phyloP scores from a whole-genome alignment of 2,888 invertebrate genomes.

The Harpagoxenus sublaevis region DNA sequence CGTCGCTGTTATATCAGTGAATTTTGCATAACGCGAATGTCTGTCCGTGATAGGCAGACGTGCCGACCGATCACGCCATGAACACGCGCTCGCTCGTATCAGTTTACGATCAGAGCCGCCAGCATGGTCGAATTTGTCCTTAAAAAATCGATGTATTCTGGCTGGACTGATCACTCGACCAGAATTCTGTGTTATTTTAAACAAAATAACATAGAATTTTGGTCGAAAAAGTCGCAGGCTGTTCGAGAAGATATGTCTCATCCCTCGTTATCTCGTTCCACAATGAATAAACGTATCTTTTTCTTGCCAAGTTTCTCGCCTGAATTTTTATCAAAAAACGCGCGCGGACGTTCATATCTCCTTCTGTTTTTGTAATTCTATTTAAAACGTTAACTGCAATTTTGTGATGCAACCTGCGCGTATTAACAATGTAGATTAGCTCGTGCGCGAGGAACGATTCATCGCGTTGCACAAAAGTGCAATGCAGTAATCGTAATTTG shows the following conservation, averaged over 20 bases:
- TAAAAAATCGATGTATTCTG: background rate
- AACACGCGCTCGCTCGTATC: constrained; percentile 10
- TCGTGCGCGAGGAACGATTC: constrained; percentile 38
- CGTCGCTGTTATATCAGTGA: constrained; percentile 26
- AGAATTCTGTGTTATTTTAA: background rate
- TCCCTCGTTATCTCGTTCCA: background rate
- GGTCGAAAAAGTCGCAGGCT: background rate
- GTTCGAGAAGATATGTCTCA: background rate
- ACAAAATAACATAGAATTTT: background rate
- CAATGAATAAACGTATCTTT: background rate
- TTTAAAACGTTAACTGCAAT: constrained; percentile 44
- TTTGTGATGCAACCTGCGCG: constrained; percentile 19
- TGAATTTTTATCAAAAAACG: background rate
- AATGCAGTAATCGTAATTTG: constrained; percentile 41
- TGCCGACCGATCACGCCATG: background rate
- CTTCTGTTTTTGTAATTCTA: background rate
- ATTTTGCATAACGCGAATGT: constrained; percentile 46
- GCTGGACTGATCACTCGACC: too few relatives aligned
- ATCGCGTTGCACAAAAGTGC: constrained; percentile 19
- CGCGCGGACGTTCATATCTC: background rate
- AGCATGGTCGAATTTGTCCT: background rate
- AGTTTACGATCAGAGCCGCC: constrained; percentile 2
- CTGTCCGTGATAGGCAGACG: constrained; percentile 9
- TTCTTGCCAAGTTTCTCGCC: background rate
- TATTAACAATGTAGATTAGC: constrained; percentile 53